Conservation (phyloP, 1,140 invertebrate genomes). For the Ceratosolen fusciceps region DNA sequence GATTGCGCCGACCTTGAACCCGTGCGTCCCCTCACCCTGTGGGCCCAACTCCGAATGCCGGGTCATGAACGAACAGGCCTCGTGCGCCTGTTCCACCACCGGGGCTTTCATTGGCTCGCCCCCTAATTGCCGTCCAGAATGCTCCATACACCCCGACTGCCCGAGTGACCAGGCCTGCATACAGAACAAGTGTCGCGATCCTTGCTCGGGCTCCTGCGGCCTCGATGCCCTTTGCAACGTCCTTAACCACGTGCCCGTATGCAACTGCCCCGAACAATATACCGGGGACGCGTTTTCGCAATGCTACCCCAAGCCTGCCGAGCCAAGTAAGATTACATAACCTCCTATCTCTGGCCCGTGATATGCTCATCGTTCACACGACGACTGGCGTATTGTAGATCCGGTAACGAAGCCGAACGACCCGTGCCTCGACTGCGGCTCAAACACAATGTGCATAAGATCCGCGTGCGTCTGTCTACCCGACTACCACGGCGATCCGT, state of each 20-base stretch:
- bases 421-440: constrained; percentile 66
- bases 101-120: constrained; percentile 73
- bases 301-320: constrained; percentile 66
- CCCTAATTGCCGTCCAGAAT: constrained; percentile 78
- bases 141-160: constrained; percentile 79
- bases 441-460: constrained; percentile 67
- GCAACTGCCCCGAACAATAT: constrained; percentile 70
- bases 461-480: constrained; percentile 67
- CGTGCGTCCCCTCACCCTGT: constrained; percentile 77
- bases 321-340: constrained; percentile 21
- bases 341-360: too few species aligned
- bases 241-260: constrained; percentile 73
- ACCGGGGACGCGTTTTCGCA: constrained; percentile 70
- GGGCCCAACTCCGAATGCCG: constrained; percentile 73
- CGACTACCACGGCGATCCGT: constrained; percentile 71
- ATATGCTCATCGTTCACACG: too few species aligned
- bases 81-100: constrained; percentile 76
- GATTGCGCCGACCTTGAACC: constrained; percentile 54
- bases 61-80: constrained; percentile 72
- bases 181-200: constrained; percentile 74
- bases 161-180: constrained; percentile 75
- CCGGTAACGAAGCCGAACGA: constrained; percentile 54
- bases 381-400: constrained; percentile 57
- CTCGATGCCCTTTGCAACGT: constrained; percentile 67
- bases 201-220: constrained; percentile 74